phyloP scores from a whole-genome alignment of 2,797 vertebrate species.

The Emys orbicularis region DNA sequence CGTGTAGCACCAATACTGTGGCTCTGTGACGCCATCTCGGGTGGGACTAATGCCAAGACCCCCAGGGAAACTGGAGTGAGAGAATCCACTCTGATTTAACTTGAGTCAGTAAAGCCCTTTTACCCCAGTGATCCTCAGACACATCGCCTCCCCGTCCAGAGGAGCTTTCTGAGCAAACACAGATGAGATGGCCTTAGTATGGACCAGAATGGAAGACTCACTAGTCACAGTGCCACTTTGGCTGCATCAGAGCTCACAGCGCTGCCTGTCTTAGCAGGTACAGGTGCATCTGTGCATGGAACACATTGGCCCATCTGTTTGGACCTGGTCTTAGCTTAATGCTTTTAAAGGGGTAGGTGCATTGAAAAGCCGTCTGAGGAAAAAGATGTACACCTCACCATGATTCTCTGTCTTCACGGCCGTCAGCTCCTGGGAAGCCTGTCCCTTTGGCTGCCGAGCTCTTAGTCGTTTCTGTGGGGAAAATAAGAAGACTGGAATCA shows the following conservation, averaged over 20 bases:
- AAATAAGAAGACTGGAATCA: slow-evolving; percentile 44
- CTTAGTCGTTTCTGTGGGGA: slow-evolving; percentile 69
- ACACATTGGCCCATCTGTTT: neutral
- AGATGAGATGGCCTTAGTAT: neutral
- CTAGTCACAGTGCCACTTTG: neutral
- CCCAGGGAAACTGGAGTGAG: neutral
- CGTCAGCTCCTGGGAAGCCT: slow-evolving; percentile 58
- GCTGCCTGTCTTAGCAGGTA: neutral
- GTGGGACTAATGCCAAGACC: neutral
- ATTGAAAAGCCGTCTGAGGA: neutral
- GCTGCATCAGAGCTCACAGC: neutral
- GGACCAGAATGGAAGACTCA: neutral
- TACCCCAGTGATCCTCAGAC: neutral
- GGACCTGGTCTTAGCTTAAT: neutral
- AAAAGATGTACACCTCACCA: slow-evolving; percentile 67
- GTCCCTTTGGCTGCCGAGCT: slow-evolving; percentile 43
- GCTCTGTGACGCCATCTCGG: neutral
- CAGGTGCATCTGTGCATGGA: neutral
- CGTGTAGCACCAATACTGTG: neutral
- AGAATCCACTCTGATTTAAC: neutral
- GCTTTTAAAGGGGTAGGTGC: neutral
- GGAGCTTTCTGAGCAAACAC: neutral
- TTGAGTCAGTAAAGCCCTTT: neutral
- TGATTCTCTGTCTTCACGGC: slow-evolving; percentile 63
- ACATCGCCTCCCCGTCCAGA: neutral